Base-by-base conservation (phyloP, 2,113 vertebrate species). In the Notarius quadriscutis region DNA sequence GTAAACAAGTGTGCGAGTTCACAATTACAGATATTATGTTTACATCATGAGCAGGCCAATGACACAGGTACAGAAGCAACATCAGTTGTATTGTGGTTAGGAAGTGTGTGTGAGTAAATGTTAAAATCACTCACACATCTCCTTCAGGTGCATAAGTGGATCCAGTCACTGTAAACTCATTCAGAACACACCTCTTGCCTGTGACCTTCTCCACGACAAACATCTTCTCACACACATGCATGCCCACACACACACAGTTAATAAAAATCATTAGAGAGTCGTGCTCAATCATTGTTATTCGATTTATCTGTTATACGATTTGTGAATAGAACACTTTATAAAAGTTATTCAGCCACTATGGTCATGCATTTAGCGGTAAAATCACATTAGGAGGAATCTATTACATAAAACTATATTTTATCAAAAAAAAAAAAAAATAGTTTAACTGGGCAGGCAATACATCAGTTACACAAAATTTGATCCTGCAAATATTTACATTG, bases 111-210 rank as follows among this genome's bases (percentile, higher is more conserved):
- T 34, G 34, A 91, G 86, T 79, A 87, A 74, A 84, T 51, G 90
- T 91, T 90, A 93, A 91, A 89, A 77, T 20, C 94, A 96, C 95
- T 95, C 94, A 96, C 95, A 95, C 94, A 91, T 96, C 95, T 92
- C 95, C 95, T 90, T 95, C 95, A 50, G 95, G 95, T 84, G 94
- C 94, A n/a, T 96, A 96, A 87, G 95, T 95, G 86, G 95, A 96
- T 94, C 95, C 95, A 86, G 95, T 95, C 90, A 96, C 94, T 65
- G 95, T 89, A 88, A 96, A 96, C 85, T 95, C 95, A 51, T 48
- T 95, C 88, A 95, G 91, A 91, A 89, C 89, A 92, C 95, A 95
- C 58, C 77, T 89, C 22, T 94, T 92, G 53, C 89, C 93, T 27
- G 91, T 91, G 58, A 94, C 92, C 65, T 87, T 92, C 85, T 96